Evolutionary conservation across 2,797 vertebrate species (phyloP).

Genomic region (Crenuchus spilurus): DNA sequence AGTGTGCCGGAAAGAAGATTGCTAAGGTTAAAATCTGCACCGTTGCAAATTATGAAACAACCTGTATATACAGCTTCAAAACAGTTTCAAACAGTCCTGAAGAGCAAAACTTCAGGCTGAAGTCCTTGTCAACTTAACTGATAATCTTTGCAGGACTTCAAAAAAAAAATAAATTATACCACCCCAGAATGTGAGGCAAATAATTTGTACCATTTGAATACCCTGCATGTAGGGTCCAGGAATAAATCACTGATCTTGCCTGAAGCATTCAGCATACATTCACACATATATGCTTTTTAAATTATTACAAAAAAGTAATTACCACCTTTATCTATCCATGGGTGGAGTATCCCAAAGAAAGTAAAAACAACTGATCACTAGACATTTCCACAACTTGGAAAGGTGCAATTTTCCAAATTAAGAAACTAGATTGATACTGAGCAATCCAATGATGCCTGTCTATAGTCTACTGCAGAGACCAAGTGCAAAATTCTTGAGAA

Average conservation of each 20-base stretch:
- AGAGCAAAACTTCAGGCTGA: constrained; percentile 13
- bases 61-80: constrained; percentile 53
- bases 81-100: constrained; percentile 27
- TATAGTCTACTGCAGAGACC: no score
- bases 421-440: no score
- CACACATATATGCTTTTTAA: neutral
- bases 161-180: neutral
- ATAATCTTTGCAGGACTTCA: neutral
- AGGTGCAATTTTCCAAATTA: no score
- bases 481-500: no score
- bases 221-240: neutral
- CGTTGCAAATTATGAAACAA: constrained; percentile 49
- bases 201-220: neutral
- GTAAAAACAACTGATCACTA: no score
- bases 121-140: neutral
- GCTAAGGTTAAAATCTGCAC: constrained; percentile 61
- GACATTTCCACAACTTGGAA: no score
- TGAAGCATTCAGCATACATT: neutral
- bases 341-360: no score
- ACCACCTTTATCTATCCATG: neutral
- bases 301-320: neutral
- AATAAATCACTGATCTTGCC: neutral
- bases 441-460: no score
- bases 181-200: constrained; percentile 8
- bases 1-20: constrained; percentile 61